These are phyloP conservation scores for Paracanthobrama guichenoti DNA, from an alignment of 2,113 vertebrate species.

Conservation along the genomic window DNA sequence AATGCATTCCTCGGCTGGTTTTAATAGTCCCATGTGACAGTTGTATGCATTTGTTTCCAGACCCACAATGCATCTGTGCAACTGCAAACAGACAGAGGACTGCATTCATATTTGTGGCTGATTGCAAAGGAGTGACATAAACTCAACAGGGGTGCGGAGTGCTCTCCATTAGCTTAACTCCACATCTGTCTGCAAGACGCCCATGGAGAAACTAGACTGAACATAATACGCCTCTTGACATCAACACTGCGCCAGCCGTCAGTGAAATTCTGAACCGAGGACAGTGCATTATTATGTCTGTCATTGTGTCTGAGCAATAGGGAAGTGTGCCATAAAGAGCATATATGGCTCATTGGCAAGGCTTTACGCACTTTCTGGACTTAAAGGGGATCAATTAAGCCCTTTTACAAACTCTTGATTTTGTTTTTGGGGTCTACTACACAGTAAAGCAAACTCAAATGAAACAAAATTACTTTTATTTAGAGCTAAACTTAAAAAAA, in stretches of 20 bases:
- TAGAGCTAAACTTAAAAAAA: too few relatives aligned
- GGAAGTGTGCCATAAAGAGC: not conserved
- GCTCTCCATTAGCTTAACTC: conserved; percentile 55
- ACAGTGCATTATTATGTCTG: not conserved
- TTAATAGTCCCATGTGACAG: conserved; percentile 56
- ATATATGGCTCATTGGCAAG: not conserved
- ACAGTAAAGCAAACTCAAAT: too few relatives aligned
- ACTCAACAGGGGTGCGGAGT: conserved; percentile 24
- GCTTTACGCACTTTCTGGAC: not conserved
- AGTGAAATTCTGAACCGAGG: not conserved
- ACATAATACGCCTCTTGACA: not conserved
- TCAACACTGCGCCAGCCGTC: conserved; percentile 21
- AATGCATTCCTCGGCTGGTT: conserved; percentile 60
- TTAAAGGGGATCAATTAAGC: not conserved
- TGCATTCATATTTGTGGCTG: conserved; percentile 25
- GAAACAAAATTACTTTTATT: too few relatives aligned
- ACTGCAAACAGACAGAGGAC: conserved; percentile 55
- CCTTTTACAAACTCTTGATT: too few relatives aligned
- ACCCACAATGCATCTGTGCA: conserved; percentile 54
- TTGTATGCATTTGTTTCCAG: conserved; percentile 50
- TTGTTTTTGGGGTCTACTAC: too few relatives aligned
- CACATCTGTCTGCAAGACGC: conserved; percentile 48
- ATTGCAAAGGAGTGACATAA: conserved; percentile 61
- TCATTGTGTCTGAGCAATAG: not conserved
- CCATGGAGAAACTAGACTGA: not conserved